These are phyloP conservation scores for Microplitis mediator DNA, from an alignment of 1,140 invertebrate genomes.

Conservation along the genomic window DNA sequence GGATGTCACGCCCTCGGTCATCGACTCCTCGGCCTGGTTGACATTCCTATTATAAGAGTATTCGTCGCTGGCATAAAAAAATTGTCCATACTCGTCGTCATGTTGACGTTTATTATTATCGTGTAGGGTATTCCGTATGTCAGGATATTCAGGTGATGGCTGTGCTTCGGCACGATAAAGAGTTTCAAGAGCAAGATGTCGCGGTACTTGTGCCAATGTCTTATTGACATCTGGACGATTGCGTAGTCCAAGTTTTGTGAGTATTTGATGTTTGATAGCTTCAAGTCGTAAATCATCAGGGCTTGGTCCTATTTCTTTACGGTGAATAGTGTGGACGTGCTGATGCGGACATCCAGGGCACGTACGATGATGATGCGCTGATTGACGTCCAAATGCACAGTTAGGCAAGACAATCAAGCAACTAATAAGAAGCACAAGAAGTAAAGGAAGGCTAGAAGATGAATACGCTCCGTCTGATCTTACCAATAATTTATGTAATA, in stretches of 20 bases:
- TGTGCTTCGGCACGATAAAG: slow-evolving; percentile 69
- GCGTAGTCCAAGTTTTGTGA: slow-evolving; percentile 74
- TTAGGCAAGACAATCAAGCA: slow-evolving; percentile 37
- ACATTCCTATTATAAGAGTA: slow-evolving; percentile 50
- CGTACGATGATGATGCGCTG: slow-evolving; percentile 50
- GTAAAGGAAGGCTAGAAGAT: slow-evolving; percentile 38
- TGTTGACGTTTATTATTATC: slow-evolving; percentile 29
- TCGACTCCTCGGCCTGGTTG: slow-evolving; percentile 38
- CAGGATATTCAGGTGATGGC: slow-evolving; percentile 29
- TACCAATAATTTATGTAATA: background rate
- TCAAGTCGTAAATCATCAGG: slow-evolving; percentile 71
- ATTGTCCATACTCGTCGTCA: slow-evolving; percentile 43
- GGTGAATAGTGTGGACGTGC: slow-evolving; percentile 45
- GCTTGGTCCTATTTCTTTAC: slow-evolving; percentile 39
- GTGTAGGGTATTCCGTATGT: slow-evolving; percentile 20
- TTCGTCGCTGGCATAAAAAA: slow-evolving; percentile 48
- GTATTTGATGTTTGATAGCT: slow-evolving; percentile 78
- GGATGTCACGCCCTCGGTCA: slow-evolving; percentile 28
- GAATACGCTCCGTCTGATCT: background rate
- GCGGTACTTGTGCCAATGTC: slow-evolving; percentile 65
- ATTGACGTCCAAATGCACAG: slow-evolving; percentile 29
- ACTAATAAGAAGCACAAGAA: slow-evolving; percentile 43
- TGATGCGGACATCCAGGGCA: slow-evolving; percentile 58
- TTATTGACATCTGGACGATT: slow-evolving; percentile 73
- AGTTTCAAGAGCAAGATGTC: slow-evolving; percentile 73